A percentile compares a stretch with the other conserved stretches of the same genome.
These are phyloP conservation scores for Agrochola circellaris DNA, from an alignment of 2,888 invertebrate genomes.

Conservation along the genomic window DNA sequence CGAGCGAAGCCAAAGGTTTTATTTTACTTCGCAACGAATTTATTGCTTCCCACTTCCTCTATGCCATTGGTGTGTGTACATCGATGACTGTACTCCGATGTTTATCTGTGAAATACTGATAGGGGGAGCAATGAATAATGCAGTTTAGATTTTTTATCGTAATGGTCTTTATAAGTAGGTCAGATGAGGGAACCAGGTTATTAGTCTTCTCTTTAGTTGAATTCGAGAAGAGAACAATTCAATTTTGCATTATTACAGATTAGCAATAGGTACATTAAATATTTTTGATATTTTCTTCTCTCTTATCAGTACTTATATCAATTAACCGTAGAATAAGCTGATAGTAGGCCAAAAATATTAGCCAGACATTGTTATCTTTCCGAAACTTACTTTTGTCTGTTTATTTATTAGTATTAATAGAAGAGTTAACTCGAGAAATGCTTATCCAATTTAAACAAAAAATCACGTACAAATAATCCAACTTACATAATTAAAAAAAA, in stretches of 20 bases:
- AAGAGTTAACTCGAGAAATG: neutral
- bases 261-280: neutral
- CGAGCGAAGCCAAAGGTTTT: slow-evolving; percentile 79
- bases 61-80: slow-evolving; percentile 69
- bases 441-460: neutral
- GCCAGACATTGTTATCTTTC: neutral
- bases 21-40: slow-evolving; percentile 83
- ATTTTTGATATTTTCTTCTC: neutral
- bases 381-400: too few relatives aligned
- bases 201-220: neutral
- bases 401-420: neutral
- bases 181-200: slow-evolving; percentile 15
- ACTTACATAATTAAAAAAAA: neutral
- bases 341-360: neutral
- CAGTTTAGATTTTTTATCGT: slow-evolving; percentile 52
- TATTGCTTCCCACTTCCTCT: slow-evolving; percentile 82
- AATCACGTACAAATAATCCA: neutral
- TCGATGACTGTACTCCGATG: slow-evolving; percentile 71
- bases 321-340: neutral
- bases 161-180: slow-evolving; percentile 43
- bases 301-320: neutral
- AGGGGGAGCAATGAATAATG: slow-evolving; percentile 65
- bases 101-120: slow-evolving; percentile 67
- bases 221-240: neutral
- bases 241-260: neutral